Base-by-base conservation (phyloP, 1,140 invertebrate species). In the Telenomus remus region DNA sequence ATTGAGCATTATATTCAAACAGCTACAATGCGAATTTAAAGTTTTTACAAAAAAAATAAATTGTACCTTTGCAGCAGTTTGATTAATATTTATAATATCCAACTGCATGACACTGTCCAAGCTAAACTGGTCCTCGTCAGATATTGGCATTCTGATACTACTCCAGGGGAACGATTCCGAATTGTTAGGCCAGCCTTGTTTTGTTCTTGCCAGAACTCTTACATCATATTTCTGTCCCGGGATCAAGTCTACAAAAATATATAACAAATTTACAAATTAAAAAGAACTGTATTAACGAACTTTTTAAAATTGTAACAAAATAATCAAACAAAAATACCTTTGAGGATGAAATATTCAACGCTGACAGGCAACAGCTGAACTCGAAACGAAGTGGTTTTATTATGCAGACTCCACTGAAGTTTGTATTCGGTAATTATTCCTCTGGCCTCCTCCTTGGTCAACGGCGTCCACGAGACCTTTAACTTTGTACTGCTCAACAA, bases 391-490 rank as follows among this genome's bases (percentile, higher is more conserved):
- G 88, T 82, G 59, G 88, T 83, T 61, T 44, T 7, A 7, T 89
- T 86, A 16, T 88, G 84, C 37, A 86, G 83, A 73, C 88, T 89
- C 90, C 91, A 93, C 76, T 92, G 90, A 35, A 94, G 86, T 84
- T 91, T 90, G 82, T 93, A 93, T 55, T 89, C 82, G 35, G 87
- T 87, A 15, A 92, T 88, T 12, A 88, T 83, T 37, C 92, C 92
- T 76, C 90, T 89, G n/a, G 91, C 87, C 72, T 90, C 83, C 19
- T 89, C 87, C 47, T 84, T 87, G 37, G 86, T 87, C 11, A 93
- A 77, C 47, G 89, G 86, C 44, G 87, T 86, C 93, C 92, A 94
- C 15, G 89, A 86, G 19, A 93, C 87, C 50, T 87, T 85, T 48
- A 92, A 81, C 55, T 90, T 90, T 69, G 88, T 91, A 72, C 89